Conservation (phyloP, 2,888 invertebrate species). For the Tiphia femorata region DNA sequence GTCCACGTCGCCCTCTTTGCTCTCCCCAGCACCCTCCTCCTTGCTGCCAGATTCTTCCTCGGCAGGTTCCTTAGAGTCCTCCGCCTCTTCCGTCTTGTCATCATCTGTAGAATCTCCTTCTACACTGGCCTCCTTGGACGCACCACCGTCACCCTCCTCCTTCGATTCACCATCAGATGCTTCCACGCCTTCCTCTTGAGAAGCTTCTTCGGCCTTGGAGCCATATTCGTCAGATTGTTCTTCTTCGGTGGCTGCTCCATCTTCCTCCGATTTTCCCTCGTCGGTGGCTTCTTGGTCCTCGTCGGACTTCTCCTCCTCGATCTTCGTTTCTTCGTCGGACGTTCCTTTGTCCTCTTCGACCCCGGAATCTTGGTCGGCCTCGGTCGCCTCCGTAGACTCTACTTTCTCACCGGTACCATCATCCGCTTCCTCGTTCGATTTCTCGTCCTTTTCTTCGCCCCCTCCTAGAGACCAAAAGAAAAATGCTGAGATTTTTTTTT, state of each 20-base stretch:
- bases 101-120: not conserved
- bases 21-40: not conserved
- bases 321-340: conserved; percentile 19
- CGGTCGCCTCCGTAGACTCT: not conserved
- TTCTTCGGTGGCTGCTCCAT: conserved; percentile 26
- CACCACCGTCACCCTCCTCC: not conserved
- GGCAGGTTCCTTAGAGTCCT: not conserved
- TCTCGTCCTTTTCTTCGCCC: not conserved
- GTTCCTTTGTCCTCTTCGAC: too few relatives aligned
- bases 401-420: not conserved
- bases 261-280: conserved; percentile 29
- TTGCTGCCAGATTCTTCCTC: not conserved
- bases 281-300: too few relatives aligned
- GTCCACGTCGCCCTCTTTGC: not conserved
- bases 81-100: not conserved
- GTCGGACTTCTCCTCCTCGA: conserved; percentile 30
- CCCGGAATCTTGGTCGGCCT: too few relatives aligned
- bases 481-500: too few relatives aligned
- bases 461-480: too few relatives aligned
- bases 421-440: not conserved
- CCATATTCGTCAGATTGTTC: conserved; percentile 23
- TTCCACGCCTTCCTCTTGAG: not conserved
- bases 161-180: not conserved
- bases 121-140: too few relatives aligned
- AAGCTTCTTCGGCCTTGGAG: conserved; percentile 22